A percentile compares a stretch with the other conserved stretches of the same genome.
These are phyloP conservation scores for Ceratosolen fusciceps DNA, from an alignment of 1,140 invertebrate species.

Conservation along the genomic window DNA sequence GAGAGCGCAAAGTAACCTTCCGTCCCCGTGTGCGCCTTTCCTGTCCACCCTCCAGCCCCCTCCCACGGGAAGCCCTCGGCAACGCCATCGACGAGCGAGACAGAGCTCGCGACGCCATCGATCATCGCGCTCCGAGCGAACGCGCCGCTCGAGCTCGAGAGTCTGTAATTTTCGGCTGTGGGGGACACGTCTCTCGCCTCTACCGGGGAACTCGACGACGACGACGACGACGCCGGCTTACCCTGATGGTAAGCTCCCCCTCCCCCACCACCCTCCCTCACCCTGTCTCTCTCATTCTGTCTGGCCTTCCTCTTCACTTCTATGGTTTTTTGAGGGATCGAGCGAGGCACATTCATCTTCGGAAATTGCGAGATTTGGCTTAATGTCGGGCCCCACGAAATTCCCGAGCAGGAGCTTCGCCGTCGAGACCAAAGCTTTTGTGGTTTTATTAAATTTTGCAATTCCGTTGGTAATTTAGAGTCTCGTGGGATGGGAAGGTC, in stretches of 20 bases:
- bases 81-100: not conserved
- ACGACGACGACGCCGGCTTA: slow-evolving; percentile 18
- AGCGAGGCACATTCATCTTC: slow-evolving; percentile 21
- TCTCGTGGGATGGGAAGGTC: not conserved
- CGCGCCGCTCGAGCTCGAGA: not conserved
- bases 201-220: slow-evolving; percentile 14
- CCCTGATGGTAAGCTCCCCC: not conserved
- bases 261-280: not conserved
- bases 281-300: not conserved
- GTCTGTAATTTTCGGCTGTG: slow-evolving; percentile 44
- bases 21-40: slow-evolving; percentile 55
- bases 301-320: not conserved
- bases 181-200: slow-evolving; percentile 20
- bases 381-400: not conserved
- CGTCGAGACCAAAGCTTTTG: not conserved
- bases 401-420: no score
- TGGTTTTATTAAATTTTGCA: slow-evolving; percentile 25
- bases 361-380: slow-evolving; percentile 15
- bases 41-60: slow-evolving; percentile 42
- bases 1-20: slow-evolving; percentile 41
- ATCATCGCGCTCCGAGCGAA: slow-evolving; percentile 33
- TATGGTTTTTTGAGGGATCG: slow-evolving; percentile 6
- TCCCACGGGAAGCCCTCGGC: not conserved
- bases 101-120: slow-evolving; percentile 27
- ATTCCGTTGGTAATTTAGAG: slow-evolving; percentile 18